Conservation (phyloP, 2,888 invertebrate species). For the Platypus cylindrus region DNA sequence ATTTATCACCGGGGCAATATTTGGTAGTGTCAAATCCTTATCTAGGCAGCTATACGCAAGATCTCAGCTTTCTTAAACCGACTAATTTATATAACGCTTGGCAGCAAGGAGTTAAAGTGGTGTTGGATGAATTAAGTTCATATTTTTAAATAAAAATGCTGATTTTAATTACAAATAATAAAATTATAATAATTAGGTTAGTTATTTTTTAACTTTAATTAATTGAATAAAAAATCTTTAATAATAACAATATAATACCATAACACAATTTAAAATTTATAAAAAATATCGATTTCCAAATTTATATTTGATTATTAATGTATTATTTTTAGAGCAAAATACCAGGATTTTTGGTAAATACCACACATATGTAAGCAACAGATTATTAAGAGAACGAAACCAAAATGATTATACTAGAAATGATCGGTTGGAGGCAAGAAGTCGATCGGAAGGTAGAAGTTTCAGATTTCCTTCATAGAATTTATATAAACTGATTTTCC, state of each 20-base stretch:
- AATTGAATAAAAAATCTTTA: too few species aligned
- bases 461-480: slow-evolving; percentile 14
- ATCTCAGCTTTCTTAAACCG: slow-evolving; percentile 17
- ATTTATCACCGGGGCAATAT: slow-evolving; percentile 19
- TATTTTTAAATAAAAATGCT: slow-evolving; percentile 8
- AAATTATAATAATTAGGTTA: too few species aligned
- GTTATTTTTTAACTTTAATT: too few species aligned
- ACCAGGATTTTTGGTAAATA: too few species aligned
- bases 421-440: too few species aligned
- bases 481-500: too few species aligned
- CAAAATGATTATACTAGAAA: too few species aligned
- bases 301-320: too few species aligned
- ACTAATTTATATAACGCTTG: slow-evolving; percentile 11
- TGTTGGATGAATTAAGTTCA: slow-evolving; percentile 8
- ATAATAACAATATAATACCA: neutral
- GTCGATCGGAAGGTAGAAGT: slow-evolving; percentile 4
- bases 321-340: too few species aligned
- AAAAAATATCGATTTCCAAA: neutral
- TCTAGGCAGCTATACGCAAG: slow-evolving; percentile 17
- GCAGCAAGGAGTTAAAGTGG: slow-evolving; percentile 8
- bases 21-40: slow-evolving; percentile 17
- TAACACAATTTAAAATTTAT: neutral
- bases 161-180: too few species aligned
- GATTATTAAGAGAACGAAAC: too few species aligned
- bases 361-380: too few species aligned